These are phyloP conservation scores for Protosalanx chinensis DNA, from an alignment of 2,797 vertebrate species.

Conservation along the genomic window DNA sequence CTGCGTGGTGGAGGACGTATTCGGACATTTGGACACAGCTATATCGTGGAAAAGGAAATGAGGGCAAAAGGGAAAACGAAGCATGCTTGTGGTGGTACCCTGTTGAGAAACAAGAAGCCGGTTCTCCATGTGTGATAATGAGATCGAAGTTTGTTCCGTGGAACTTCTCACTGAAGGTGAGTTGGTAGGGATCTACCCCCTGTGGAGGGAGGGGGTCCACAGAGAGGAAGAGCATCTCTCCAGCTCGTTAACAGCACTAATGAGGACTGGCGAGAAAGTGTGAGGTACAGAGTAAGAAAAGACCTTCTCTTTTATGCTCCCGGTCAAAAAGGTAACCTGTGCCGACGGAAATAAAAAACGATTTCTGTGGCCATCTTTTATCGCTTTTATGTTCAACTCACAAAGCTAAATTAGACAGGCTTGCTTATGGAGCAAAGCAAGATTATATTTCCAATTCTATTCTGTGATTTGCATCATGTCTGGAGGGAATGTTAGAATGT, in stretches of 20 bases:
- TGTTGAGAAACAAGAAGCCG: neutral
- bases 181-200: neutral
- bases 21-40: too few species aligned
- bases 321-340: neutral
- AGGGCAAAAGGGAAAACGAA: neutral
- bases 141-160: neutral
- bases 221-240: constrained; percentile 6
- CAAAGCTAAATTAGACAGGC: too few species aligned
- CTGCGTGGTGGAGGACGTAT: too few species aligned
- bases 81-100: neutral
- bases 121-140: constrained; percentile 1
- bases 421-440: too few species aligned
- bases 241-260: constrained; percentile 10
- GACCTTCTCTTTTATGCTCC: neutral
- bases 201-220: neutral
- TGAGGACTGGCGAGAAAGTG: neutral
- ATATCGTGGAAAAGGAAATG: neutral
- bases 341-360: too few species aligned
- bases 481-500: neutral
- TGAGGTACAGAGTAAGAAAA: neutral
- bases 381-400: too few species aligned
- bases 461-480: too few species aligned
- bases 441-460: too few species aligned
- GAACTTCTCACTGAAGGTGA: neutral
- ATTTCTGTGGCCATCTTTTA: too few species aligned